phyloP scores from a whole-genome alignment of 2,888 invertebrate genomes.

The Andrena marginata region DNA sequence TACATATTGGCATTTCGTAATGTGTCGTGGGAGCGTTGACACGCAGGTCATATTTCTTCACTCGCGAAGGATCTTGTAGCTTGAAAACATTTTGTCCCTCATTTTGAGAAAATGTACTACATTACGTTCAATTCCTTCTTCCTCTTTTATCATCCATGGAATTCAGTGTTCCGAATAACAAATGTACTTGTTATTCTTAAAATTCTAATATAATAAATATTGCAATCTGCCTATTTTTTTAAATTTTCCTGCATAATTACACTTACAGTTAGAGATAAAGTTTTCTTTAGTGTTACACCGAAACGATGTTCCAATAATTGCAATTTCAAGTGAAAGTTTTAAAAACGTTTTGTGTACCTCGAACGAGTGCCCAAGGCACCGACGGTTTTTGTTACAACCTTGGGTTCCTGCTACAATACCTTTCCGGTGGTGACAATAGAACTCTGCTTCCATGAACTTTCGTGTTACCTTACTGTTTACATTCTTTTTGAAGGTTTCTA shows the following conservation, averaged over 20 bases:
- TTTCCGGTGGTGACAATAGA: constrained; percentile 22
- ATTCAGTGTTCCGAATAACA: background rate
- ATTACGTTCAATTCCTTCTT: background rate
- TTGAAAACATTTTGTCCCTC: background rate
- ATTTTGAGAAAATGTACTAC: too few species aligned
- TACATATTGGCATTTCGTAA: background rate
- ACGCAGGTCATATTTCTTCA: constrained; percentile 22
- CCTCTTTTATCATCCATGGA: background rate
- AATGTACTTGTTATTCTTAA: background rate
- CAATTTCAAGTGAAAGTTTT: constrained; percentile 32
- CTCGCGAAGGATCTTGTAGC: background rate
- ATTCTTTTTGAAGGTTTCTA: background rate
- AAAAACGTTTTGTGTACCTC: constrained; percentile 5
- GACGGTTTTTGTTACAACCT: constrained; percentile 27
- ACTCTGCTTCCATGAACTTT: constrained; percentile 14
- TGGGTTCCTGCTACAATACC: constrained; percentile 29
- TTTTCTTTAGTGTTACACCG: background rate
- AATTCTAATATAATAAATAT: background rate
- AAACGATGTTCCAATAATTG: constrained; percentile 1
- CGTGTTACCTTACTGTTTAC: constrained; percentile 2
- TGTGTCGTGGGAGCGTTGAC: constrained; percentile 5
- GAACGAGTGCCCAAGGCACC: constrained; percentile 8
- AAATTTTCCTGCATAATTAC: background rate
- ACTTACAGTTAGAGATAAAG: background rate
- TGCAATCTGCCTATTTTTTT: background rate